These are phyloP conservation scores for Numenius arquata DNA, from an alignment of 2,113 vertebrate genomes.

Conservation along the genomic window DNA sequence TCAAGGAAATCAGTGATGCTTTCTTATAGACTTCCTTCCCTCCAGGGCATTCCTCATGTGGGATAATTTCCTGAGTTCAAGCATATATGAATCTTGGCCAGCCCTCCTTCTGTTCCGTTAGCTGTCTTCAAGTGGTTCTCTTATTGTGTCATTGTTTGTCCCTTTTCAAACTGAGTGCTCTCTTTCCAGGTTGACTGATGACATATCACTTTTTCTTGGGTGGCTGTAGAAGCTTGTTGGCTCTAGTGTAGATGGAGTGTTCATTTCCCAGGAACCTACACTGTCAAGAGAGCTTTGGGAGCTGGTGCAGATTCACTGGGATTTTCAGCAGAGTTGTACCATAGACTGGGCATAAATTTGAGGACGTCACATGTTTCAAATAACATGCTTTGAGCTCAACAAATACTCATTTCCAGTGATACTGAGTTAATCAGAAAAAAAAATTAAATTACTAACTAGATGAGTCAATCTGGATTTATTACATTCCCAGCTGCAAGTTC, in stretches of 20 bases:
- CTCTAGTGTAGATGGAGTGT: background rate
- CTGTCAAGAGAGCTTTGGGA: background rate
- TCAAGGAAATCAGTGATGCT: background rate
- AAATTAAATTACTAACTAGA: background rate
- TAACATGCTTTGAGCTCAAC: background rate
- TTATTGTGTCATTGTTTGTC: background rate
- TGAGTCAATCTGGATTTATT: background rate
- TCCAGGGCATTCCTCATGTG: background rate
- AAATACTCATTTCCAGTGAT: background rate
- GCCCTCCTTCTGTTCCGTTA: background rate
- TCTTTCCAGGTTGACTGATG: background rate
- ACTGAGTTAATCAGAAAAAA: background rate
- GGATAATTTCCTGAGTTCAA: conserved; percentile 1
- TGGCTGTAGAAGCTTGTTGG: background rate
- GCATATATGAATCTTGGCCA: background rate
- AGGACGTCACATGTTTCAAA: background rate
- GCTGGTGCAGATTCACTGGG: background rate
- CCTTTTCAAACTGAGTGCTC: background rate
- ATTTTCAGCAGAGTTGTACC: background rate
- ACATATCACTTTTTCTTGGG: background rate
- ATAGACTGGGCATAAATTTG: background rate
- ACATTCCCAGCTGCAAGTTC: background rate
- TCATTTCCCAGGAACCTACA: background rate
- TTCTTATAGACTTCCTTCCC: background rate
- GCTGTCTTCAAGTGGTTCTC: background rate